phyloP scores from a whole-genome alignment of 2,113 vertebrate species.

The Orthonyx spaldingii region DNA sequence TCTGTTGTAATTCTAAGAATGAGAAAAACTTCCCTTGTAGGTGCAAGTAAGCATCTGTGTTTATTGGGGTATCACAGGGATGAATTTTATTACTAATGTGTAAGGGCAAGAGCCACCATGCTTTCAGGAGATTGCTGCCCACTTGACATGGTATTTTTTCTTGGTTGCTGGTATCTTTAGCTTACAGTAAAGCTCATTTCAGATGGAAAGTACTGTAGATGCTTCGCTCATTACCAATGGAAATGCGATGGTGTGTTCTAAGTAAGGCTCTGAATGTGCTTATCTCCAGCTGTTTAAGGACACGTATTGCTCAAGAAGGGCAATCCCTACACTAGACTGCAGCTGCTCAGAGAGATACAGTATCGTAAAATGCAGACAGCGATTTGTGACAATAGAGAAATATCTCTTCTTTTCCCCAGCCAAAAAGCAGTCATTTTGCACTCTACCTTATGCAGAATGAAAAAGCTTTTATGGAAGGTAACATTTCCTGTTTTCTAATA shows the following conservation, averaged over 20 bases:
- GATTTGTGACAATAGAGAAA: not conserved
- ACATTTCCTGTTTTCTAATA: not conserved
- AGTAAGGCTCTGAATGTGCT: not conserved
- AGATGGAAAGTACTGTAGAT: not conserved
- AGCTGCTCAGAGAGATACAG: not conserved
- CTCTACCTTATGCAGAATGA: not conserved
- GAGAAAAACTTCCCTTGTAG: not conserved
- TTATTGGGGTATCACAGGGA: not conserved
- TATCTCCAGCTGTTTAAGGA: conserved; percentile 16
- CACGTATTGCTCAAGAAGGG: not conserved
- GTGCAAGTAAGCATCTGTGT: not conserved
- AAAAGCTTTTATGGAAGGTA: not conserved
- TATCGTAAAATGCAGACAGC: not conserved
- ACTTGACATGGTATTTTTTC: not conserved
- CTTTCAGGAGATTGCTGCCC: not conserved
- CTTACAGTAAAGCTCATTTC: conserved; percentile 3
- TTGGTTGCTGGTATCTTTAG: not conserved
- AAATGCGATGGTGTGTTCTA: not conserved
- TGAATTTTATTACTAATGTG: not conserved
- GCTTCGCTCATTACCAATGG: not conserved
- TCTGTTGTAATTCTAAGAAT: not conserved
- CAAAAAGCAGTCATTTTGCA: conserved; percentile 6
- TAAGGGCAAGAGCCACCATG: not conserved
- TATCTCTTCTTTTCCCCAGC: not conserved
- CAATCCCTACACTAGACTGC: not conserved